Base-by-base conservation (phyloP, 2,888 invertebrate species). In the Callinectes sapidus region DNA sequence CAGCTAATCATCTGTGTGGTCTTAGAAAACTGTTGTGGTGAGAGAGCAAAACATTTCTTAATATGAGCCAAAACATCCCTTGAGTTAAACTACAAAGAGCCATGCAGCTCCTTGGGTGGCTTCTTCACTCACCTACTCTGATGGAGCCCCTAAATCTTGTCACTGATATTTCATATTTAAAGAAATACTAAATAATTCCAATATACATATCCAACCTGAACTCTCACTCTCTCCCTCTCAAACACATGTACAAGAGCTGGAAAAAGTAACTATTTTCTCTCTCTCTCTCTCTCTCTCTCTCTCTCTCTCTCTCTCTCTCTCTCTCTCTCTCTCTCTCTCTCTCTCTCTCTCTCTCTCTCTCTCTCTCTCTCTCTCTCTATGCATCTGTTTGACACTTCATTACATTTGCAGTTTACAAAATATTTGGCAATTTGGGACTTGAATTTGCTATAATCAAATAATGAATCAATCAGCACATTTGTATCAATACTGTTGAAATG, bases 221-320 rank as follows among this genome's bases (percentile, higher is more conserved):
- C 61, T 35, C 32, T 81, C 81, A 32, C 81, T 81, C 81, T 81
- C 35, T 81, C 77, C 23, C 71, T 71, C 71, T 71, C 71, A 23
- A 16, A 23, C 71, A 23, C 39, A 39, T 39, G 5, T 39, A 39
- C 39, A 39, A 5, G 39, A 39, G 39, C 39, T 39, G 39, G 39
- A 39, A 39, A 39, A 3, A 39, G 39, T 39, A 5, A n/a, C n/a
- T n/a, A n/a, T 23, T 77, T 32, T 77, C 77, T 77, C 66, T 66
- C 77, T 81, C 77, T 81, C 77, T 81, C 77, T 81, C 66, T 71
- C 77, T 81, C 77, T 81, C 77, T 81, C 66, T 71, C 77, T 81
- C 77, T 81, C 81, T 35, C n/a, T 77, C 77, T 77, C 77, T 77
- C 66, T 66, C 77, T 81, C 77, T 81, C 77, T 81, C 77, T 81